Evolutionary conservation across 2,888 invertebrate genomes (phyloP).

Genomic region (Phorcus lineatus): DNA sequence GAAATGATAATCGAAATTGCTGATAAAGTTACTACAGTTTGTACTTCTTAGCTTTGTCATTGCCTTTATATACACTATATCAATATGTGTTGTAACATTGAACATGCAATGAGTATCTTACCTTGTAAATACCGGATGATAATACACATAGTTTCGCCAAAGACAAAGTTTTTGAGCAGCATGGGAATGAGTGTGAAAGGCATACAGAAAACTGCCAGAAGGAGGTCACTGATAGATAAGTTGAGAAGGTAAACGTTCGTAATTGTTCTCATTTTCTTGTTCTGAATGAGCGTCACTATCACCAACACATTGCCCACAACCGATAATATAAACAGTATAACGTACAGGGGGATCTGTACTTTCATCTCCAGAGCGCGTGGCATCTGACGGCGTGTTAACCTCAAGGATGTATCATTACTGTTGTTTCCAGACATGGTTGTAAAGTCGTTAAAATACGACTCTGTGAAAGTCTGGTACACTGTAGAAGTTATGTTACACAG

Average conservation of each 20-base stretch:
- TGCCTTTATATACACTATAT: no score
- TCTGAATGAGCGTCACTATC: conserved; percentile 80
- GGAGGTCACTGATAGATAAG: conserved; percentile 83
- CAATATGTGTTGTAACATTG: no score
- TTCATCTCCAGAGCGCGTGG: conserved; percentile 35
- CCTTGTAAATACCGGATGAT: conserved; percentile 86
- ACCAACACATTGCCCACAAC: conserved; percentile 88
- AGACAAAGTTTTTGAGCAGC: conserved; percentile 83
- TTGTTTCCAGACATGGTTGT: background rate
- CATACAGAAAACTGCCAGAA: conserved; percentile 89
- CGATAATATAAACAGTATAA: conserved; percentile 85
- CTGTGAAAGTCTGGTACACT: background rate
- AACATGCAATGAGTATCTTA: conserved; percentile 73
- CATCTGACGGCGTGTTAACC: background rate
- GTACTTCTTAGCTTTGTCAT: no score
- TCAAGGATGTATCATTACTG: background rate
- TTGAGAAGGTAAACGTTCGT: conserved; percentile 78
- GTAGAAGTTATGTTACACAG: background rate
- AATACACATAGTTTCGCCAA: conserved; percentile 85
- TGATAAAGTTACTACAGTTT: no score
- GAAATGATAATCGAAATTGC: no score
- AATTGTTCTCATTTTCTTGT: conserved; percentile 78
- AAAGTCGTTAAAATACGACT: background rate
- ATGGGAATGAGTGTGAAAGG: conserved; percentile 85
- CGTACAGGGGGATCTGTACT: conserved; percentile 82